These are phyloP conservation scores for Drosophila persimilis DNA, from an alignment of 1,140 invertebrate species.

Conservation along the genomic window DNA sequence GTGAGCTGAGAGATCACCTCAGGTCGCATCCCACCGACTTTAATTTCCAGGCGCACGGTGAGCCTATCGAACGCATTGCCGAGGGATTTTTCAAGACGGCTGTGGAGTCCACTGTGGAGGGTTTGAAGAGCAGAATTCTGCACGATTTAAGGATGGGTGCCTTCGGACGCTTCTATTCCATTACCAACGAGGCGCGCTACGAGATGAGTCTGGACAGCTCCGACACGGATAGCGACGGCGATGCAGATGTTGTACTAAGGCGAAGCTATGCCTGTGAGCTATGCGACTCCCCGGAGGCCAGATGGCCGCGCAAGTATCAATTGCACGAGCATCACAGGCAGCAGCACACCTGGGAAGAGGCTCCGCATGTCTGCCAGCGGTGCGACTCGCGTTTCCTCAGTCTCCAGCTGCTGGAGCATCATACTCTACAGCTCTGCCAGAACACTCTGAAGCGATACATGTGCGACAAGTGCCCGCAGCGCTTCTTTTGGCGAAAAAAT, in stretches of 20 bases:
- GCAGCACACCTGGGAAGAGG: constrained; percentile 65
- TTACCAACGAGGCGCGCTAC: constrained; percentile 67
- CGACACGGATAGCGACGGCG: constrained; percentile 63
- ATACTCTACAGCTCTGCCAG: constrained; percentile 58
- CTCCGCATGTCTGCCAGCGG: constrained; percentile 65
- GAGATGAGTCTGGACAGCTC: constrained; percentile 72
- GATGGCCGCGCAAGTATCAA: constrained; percentile 65
- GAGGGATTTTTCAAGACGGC: constrained; percentile 70
- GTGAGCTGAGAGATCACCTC: constrained; percentile 57
- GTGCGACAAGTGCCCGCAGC: constrained; percentile 70
- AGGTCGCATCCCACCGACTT: constrained; percentile 52
- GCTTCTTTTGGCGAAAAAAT: constrained; percentile 68
- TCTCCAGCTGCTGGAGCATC: constrained; percentile 56
- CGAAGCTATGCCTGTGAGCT: constrained; percentile 65
- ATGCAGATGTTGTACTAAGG: constrained; percentile 54
- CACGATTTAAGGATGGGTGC: constrained; percentile 53
- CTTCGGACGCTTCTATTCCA: constrained; percentile 66
- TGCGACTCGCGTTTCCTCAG: constrained; percentile 72
- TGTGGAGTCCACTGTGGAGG: constrained; percentile 56
- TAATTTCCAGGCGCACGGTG: constrained; percentile 53
- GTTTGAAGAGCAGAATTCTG: constrained; percentile 51
- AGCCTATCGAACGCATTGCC: constrained; percentile 65
- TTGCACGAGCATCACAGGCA: constrained; percentile 67
- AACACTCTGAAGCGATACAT: constrained; percentile 67
- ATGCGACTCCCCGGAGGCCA: constrained; percentile 37